Percentiles rank a stretch among this genome's conserved stretches.
These are phyloP conservation scores for Mycteria americana DNA, from an alignment of 2,797 vertebrate species.

Conservation along the genomic window DNA sequence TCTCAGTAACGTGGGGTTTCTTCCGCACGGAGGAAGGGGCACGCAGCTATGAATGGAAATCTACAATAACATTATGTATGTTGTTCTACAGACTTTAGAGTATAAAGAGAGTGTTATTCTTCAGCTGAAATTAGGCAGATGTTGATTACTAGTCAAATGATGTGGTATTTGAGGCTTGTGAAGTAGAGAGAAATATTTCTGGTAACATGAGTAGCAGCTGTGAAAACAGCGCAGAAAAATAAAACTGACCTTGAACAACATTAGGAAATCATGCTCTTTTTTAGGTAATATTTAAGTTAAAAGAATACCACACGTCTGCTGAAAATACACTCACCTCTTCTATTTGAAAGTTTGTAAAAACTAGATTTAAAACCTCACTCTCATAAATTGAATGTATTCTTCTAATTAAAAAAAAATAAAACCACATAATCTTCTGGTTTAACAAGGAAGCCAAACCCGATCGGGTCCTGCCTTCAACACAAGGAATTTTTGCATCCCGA, in stretches of 20 bases:
- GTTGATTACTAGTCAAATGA: conserved; percentile 40
- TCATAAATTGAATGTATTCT: not conserved
- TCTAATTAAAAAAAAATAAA: not conserved
- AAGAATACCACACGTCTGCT: not conserved
- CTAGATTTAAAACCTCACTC: not conserved
- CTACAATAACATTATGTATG: conserved; percentile 33
- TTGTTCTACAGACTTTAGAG: not conserved
- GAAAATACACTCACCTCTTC: not conserved
- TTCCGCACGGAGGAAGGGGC: not conserved
- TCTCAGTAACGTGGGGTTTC: not conserved
- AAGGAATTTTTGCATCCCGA: not conserved
- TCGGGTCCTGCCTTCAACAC: not conserved
- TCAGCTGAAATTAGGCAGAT: conserved; percentile 56
- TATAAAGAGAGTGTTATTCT: conserved; percentile 49
- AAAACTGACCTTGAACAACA: conserved; percentile 20
- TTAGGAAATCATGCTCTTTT: not conserved
- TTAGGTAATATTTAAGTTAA: not conserved
- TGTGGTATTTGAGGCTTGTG: conserved; percentile 55
- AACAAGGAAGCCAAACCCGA: not conserved
- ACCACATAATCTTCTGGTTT: not conserved
- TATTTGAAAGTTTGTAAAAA: not conserved
- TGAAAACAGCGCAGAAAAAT: conserved; percentile 47
- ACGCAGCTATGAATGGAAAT: not conserved
- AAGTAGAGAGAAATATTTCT: conserved; percentile 36
- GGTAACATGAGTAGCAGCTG: conserved; percentile 56